Evolutionary conservation across 2,797 vertebrate species (phyloP).

Genomic region (Furcifer pardalis): DNA sequence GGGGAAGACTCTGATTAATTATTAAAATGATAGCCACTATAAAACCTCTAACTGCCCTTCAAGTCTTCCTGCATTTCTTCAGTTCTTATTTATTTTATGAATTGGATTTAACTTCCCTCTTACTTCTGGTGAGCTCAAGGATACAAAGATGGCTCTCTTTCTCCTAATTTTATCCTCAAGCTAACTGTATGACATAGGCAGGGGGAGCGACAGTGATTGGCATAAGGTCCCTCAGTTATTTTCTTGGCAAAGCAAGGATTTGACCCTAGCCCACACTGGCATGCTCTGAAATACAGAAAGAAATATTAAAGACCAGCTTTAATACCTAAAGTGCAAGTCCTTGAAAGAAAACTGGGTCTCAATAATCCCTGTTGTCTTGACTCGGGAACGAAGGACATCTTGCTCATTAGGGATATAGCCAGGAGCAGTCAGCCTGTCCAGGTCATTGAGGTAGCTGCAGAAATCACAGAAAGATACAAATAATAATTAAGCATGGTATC

Average conservation of each 20-base stretch:
- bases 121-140: no score
- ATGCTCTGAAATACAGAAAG: neutral
- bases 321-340: constrained; percentile 78
- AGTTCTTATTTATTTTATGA: no score
- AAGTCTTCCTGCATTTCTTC: neutral
- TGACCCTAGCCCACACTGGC: neutral
- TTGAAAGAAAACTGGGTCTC: constrained; percentile 81
- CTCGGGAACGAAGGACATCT: constrained; percentile 75
- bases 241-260: neutral
- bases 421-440: constrained; percentile 72
- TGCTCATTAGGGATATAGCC: constrained; percentile 76
- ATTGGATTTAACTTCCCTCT: no score
- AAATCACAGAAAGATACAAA: neutral
- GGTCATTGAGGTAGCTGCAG: constrained; percentile 75
- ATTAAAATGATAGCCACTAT: neutral
- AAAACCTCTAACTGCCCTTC: neutral
- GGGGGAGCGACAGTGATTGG: neutral
- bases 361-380: constrained; percentile 80
- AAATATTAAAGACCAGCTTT: neutral
- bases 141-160: no score
- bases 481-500: neutral
- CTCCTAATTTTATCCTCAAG: no score
- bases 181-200: no score
- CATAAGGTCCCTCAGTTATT: neutral
- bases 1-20: neutral